phyloP scores from a whole-genome alignment of 2,888 invertebrate species.

The Ophion slaviceki region DNA sequence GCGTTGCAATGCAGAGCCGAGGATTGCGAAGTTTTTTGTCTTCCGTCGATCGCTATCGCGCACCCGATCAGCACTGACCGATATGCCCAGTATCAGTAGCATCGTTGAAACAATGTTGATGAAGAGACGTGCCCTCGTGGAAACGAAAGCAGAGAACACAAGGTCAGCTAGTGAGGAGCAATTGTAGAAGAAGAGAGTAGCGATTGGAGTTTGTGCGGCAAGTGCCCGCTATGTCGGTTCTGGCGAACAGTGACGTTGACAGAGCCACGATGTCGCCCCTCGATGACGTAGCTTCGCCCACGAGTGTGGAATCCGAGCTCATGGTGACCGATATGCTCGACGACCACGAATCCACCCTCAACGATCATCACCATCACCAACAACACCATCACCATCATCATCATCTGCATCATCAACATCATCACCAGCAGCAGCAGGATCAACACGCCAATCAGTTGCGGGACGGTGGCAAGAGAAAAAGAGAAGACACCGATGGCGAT shows the following conservation, averaged over 20 bases:
- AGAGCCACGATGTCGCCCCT: constrained; percentile 81
- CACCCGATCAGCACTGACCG: background rate
- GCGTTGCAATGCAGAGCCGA: background rate
- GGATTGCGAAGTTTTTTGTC: background rate
- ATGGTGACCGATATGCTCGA: constrained; percentile 82
- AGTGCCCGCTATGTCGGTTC: constrained; percentile 76
- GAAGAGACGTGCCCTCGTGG: background rate
- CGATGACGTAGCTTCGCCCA: constrained; percentile 79
- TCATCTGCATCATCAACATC: constrained; percentile 66
- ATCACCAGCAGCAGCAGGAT: constrained; percentile 67
- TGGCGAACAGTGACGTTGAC: constrained; percentile 77
- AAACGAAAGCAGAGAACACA: background rate
- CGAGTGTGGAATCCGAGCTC: constrained; percentile 80
- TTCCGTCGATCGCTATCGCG: background rate
- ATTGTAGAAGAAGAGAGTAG: background rate
- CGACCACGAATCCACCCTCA: constrained; percentile 75
- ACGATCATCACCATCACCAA: constrained; percentile 62
- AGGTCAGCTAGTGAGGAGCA: background rate
- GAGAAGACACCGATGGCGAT: constrained; percentile 74
- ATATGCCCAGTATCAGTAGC: constrained; percentile 13
- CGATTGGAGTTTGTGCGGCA: background rate
- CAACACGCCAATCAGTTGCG: constrained; percentile 63
- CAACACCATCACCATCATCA: constrained; percentile 61
- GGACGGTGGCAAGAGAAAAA: constrained; percentile 75
- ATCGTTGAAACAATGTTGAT: constrained; percentile 26